Conservation (phyloP, 2,888 invertebrate species). For the Operophtera brumata region DNA sequence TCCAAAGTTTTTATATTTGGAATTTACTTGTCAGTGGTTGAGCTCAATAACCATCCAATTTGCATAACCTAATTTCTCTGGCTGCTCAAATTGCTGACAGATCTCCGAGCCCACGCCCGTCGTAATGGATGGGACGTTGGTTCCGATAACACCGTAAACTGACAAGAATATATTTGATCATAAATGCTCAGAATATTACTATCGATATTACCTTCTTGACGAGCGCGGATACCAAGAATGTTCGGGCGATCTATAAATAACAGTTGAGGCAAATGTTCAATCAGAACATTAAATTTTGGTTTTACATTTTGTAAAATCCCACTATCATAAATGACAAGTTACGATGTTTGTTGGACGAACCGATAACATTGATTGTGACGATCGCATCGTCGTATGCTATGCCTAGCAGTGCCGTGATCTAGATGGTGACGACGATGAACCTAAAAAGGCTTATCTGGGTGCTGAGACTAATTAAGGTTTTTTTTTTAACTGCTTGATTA, state of each 20-base stretch:
- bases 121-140: constrained; percentile 57
- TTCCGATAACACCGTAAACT: constrained; percentile 51
- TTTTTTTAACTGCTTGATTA: too few species aligned
- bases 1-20: constrained; percentile 49
- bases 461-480: too few species aligned
- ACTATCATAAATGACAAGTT: too few species aligned
- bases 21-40: constrained; percentile 51
- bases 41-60: constrained; percentile 61
- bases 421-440: too few species aligned
- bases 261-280: neutral
- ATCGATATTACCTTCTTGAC: constrained; percentile 11
- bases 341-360: too few species aligned
- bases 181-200: constrained; percentile 32
- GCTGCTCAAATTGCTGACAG: constrained; percentile 35
- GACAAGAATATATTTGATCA: constrained; percentile 50
- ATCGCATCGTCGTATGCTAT: too few species aligned
- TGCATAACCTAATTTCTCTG: constrained; percentile 69
- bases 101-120: constrained; percentile 40
- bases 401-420: too few species aligned
- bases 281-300: too few species aligned
- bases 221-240: neutral
- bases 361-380: too few species aligned
- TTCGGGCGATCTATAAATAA: neutral
- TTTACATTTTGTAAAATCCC: too few species aligned
- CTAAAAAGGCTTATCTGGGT: too few species aligned